Base-by-base conservation (phyloP, 2,888 invertebrate species). In the Sminthurides aquaticus region DNA sequence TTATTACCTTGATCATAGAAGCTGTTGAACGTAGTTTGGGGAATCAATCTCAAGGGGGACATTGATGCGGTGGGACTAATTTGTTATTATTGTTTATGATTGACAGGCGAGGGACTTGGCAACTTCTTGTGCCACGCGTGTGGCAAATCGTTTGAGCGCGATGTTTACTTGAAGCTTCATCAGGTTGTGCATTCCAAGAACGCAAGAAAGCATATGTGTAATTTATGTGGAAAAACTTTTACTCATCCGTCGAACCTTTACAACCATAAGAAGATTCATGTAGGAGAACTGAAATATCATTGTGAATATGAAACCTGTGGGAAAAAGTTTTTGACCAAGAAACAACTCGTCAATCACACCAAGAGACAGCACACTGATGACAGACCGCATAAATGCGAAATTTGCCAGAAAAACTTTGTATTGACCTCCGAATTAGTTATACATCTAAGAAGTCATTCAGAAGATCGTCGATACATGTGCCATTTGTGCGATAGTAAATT, bases 61-160 rank as follows among this genome's bases (percentile, higher is more conserved):
- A n/a, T n/a, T n/a, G n/a, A n/a, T n/a, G n/a, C n/a, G n/a, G n/a
- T n/a, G n/a, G n/a, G n/a, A n/a, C n/a, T n/a, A n/a, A n/a, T n/a
- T n/a, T n/a, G n/a, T n/a, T n/a, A n/a, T n/a, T n/a, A n/a, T n/a
- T n/a, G n/a, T n/a, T n/a, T n/a, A n/a, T n/a, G n/a, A n/a, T n/a
- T n/a, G n/a, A 18, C 34, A 64, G 64, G 64, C 2, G 64, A 64
- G 57, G 64, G 64, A 24, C 59, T 64, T n/a, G 64, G 64, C 5
- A 64, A 25, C 1, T 64, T 64, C 55, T 55, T 64, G 1, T 64
- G 64, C 28, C 63, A 63, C 34, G 22, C 43, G 2, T 64, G 64
- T 52, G 64, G 64, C n/a, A 64, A 64, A 43, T 57, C 54, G 8
- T 64, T 64, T 27, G 64, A 64, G 18, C 64, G 64, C 54, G 49